Evolutionary conservation across 2,888 invertebrate species (phyloP).

Genomic region (Dinocampus coccinellae): DNA sequence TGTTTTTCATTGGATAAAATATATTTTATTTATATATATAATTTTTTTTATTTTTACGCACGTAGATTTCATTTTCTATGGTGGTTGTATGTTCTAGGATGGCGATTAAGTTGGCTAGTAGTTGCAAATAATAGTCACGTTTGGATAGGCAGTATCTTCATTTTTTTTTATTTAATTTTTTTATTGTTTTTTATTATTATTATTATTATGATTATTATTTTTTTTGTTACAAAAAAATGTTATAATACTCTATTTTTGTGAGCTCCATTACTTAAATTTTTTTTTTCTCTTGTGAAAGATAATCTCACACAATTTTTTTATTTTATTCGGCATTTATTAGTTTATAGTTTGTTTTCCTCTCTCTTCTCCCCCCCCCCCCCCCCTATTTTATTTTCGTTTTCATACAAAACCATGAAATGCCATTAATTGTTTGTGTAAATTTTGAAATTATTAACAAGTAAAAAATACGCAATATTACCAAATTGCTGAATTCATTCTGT

Average conservation of each 20-base stretch:
- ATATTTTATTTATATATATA: neutral
- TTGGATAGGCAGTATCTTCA: slow-evolving; percentile 10
- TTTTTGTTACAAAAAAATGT: neutral
- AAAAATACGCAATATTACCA: slow-evolving; percentile 16
- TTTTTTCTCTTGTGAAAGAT: neutral
- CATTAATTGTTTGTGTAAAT: neutral
- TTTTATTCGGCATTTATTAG: slow-evolving; percentile 7
- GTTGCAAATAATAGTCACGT: slow-evolving; percentile 25
- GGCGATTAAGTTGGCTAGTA: slow-evolving; percentile 54
- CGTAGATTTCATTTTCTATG: slow-evolving; percentile 37
- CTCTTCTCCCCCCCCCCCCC: no score
- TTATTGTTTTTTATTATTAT: no score
- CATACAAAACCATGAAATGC: neutral
- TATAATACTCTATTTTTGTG: neutral
- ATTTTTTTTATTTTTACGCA: slow-evolving; percentile 10
- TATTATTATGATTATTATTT: no score
- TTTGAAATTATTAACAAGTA: neutral
- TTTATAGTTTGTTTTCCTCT: neutral
- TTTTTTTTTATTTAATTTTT: slow-evolving; percentile 11
- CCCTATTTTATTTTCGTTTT: neutral
- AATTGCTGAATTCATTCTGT: slow-evolving; percentile 42
- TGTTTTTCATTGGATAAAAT: neutral
- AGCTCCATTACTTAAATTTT: neutral
- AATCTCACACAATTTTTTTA: neutral
- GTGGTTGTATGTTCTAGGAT: slow-evolving; percentile 57